phyloP scores from a whole-genome alignment of 1,140 invertebrate species.

The Camponotus pennsylvanicus region DNA sequence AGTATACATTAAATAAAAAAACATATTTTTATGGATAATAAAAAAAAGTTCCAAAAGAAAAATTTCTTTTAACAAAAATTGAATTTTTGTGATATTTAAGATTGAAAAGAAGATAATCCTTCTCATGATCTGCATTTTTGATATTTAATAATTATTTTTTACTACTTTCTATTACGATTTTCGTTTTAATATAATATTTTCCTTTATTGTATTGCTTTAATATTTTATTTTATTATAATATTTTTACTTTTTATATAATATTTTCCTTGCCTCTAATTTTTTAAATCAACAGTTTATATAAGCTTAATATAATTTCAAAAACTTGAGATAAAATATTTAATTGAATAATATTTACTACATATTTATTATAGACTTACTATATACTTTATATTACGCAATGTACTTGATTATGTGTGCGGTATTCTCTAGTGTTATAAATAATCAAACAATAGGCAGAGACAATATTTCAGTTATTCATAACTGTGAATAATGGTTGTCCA shows the following conservation, averaged over 20 bases:
- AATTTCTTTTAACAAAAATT: background rate
- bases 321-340: background rate
- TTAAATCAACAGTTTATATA: background rate
- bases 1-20: background rate
- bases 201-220: no score
- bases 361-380: no score
- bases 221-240: no score
- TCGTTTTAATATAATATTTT: background rate
- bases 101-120: no score
- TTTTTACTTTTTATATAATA: background rate
- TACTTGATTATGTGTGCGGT: background rate
- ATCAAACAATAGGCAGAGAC: background rate
- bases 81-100: background rate
- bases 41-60: background rate
- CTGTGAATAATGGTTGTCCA: background rate
- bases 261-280: background rate
- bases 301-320: background rate
- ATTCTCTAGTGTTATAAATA: background rate
- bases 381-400: no score
- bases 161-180: background rate
- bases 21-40: background rate
- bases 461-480: constrained; percentile 10
- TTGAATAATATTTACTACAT: no score
- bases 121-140: background rate
- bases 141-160: background rate